Evolutionary conservation across 1,140 invertebrate species (phyloP), one percentile per base, ranked within the genome.

Genomic region (Anastrepha ludens): DNA sequence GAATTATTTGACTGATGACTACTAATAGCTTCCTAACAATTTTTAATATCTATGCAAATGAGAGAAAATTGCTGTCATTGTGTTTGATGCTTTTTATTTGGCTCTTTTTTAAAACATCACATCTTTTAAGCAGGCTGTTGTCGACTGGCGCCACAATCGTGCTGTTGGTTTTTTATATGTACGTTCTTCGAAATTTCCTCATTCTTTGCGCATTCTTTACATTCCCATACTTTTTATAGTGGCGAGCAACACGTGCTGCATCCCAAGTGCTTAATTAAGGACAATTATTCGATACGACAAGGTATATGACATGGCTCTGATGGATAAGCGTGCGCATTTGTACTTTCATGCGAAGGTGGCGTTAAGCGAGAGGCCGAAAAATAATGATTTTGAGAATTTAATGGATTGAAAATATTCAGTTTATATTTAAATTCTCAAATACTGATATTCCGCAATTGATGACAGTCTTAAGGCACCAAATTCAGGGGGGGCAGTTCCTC

Each of bases 221-320:
- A 55, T 55, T 2, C 50, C 50, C 50, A 55, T 55, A 11, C 11
- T n/a, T 62, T 15, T 62, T 41, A 70, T 11, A 3, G 20, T 41
- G 11, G 60, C 5, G 60, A 13, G 11, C 15, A 70, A 2, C 65
- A 70, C 65, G 65, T 70, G 41, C 65, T 9, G 11, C 39, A 3
- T 41, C 65, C 65, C 65, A 70, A 70, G 65, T 70, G 39, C 41
- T 70, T 70, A 70, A 70, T 70, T 70, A 44, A 44, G 65, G 7
- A 11, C 29, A 70, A 70, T 70, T 44, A 70, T 70, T 15, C 29
- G 1, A 70, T 3, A 0, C 39, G 7, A 44, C 39, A 41, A 3
- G 6, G 29, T 29, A 70, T 8, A 70, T 2, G 65, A 15, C 39
- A 9, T 39, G 65, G 11, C 9, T 1, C 0, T 1, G 39, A 13